Percentiles rank a stretch among this genome's conserved stretches.
Evolutionary conservation across 2,113 vertebrate species (phyloP).

Genomic region (Chlamydotis undulata): DNA sequence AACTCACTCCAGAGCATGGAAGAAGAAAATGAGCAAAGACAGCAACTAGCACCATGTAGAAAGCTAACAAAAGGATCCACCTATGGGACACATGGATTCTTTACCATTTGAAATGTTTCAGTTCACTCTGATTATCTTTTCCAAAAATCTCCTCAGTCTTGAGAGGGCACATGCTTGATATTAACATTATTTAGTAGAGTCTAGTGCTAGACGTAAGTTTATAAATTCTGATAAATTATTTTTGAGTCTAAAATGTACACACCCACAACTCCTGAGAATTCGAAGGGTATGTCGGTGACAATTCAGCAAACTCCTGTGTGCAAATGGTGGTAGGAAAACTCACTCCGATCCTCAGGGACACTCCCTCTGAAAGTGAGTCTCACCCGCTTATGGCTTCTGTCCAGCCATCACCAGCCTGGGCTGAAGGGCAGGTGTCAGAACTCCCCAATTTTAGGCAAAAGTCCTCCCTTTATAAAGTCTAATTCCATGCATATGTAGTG

Average conservation of each 20-base stretch:
- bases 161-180: rapidly evolving
- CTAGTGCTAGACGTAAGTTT: not conserved
- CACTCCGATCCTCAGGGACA: not conserved
- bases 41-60: not conserved
- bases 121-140: not conserved
- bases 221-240: not conserved
- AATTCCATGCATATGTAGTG: not conserved
- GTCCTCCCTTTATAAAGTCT: not conserved
- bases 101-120: not conserved
- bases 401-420: not conserved
- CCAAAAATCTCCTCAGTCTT: not conserved
- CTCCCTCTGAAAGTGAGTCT: not conserved
- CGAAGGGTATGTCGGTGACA: not conserved
- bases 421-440: not conserved
- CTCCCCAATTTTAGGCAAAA: not conserved
- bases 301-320: not conserved
- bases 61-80: not conserved
- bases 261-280: not conserved
- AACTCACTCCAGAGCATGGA: not conserved
- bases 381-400: not conserved
- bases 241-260: not conserved
- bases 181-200: not conserved
- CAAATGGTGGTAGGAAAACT: not conserved
- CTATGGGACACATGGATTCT: not conserved
- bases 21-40: not conserved